These are phyloP conservation scores for Vesta saturnalis DNA, from an alignment of 2,888 invertebrate genomes.

Conservation along the genomic window DNA sequence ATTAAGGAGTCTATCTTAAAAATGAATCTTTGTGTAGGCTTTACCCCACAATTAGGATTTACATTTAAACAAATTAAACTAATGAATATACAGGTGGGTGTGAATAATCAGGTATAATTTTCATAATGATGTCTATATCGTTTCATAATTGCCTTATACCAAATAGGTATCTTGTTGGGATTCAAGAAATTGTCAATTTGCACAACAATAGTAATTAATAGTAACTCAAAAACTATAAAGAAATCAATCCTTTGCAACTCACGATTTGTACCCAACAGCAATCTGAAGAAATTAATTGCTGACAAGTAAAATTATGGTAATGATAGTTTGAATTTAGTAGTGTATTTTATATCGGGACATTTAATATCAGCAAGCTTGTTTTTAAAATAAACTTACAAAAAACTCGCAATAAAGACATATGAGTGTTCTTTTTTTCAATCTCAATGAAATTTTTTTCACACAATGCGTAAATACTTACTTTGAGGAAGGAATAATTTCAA, in stretches of 20 bases:
- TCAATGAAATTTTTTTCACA: too few species aligned
- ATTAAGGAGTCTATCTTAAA: neutral
- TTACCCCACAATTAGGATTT: conserved; percentile 10
- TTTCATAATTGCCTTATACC: neutral
- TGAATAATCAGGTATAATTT: neutral
- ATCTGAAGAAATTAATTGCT: neutral
- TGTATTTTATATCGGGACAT: neutral
- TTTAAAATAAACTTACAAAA: too few species aligned
- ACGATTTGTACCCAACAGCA: neutral
- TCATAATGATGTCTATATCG: conserved; percentile 2
- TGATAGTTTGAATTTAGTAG: neutral
- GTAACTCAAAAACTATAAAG: neutral
- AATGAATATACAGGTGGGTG: conserved; percentile 5
- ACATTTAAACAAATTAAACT: conserved; percentile 1
- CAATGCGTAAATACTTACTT: too few species aligned
- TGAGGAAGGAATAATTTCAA: too few species aligned
- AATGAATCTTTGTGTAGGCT: neutral
- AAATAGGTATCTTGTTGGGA: neutral
- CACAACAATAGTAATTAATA: neutral
- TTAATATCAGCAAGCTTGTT: too few species aligned
- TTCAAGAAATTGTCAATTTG: neutral
- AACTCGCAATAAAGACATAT: too few species aligned
- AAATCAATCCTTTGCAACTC: neutral
- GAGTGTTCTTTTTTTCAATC: too few species aligned
- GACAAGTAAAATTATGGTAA: neutral